phyloP scores from a whole-genome alignment of 2,113 vertebrate genomes.

The Gasterosteus aculeatus region DNA sequence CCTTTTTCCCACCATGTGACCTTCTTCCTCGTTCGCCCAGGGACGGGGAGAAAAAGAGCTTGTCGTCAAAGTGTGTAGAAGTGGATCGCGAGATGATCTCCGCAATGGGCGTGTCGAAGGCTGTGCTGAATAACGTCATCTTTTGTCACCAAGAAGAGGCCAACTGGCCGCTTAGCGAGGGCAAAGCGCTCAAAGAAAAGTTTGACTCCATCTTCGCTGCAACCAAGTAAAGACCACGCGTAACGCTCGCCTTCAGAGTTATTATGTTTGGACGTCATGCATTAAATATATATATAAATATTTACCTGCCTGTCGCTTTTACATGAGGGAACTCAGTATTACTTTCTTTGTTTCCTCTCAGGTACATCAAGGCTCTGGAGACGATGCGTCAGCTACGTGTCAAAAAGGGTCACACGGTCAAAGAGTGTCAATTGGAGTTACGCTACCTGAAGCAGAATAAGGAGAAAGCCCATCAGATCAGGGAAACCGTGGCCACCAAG shows the following conservation, averaged over 20 bases:
- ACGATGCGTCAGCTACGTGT: slow-evolving; percentile 89
- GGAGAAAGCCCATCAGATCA: slow-evolving; percentile 93
- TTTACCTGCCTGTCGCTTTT: not conserved
- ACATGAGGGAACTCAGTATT: not conserved
- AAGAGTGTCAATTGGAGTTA: slow-evolving; percentile 89
- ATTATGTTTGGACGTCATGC: no score
- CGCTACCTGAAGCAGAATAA: slow-evolving; percentile 95
- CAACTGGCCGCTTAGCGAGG: slow-evolving; percentile 97
- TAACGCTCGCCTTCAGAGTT: not conserved
- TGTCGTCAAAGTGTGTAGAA: slow-evolving; percentile 97
- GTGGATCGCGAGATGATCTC: slow-evolving; percentile 96
- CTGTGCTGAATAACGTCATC: slow-evolving; percentile 95
- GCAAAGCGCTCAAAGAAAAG: slow-evolving; percentile 95
- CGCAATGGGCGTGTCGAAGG: slow-evolving; percentile 91
- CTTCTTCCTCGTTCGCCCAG: slow-evolving; percentile 66
- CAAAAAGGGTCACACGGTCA: slow-evolving; percentile 86
- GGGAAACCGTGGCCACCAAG: slow-evolving; percentile 83
- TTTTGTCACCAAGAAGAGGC: slow-evolving; percentile 99
- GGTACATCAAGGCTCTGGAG: slow-evolving; percentile 97
- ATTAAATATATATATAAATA: no score
- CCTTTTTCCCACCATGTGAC: not conserved
- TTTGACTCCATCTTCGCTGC: slow-evolving; percentile 99
- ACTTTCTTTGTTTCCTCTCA: slow-evolving; percentile 58
- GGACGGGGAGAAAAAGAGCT: slow-evolving; percentile 88
- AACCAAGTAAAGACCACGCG: slow-evolving; percentile 86